These are phyloP conservation scores for Cinclus cinclus DNA, from an alignment of 2,113 vertebrate genomes.

Conservation along the genomic window DNA sequence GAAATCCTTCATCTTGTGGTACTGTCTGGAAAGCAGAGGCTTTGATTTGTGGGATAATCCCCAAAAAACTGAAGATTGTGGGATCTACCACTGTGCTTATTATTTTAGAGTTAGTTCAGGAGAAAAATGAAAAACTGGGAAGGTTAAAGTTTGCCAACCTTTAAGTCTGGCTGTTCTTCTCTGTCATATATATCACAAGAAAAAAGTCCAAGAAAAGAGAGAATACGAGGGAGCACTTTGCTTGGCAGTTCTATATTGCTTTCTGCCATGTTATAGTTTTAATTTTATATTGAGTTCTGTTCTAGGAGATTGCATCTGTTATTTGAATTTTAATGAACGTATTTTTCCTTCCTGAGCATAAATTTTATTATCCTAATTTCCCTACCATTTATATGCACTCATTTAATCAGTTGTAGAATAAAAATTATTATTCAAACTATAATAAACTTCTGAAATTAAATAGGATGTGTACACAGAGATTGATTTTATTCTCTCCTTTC, in stretches of 20 bases:
- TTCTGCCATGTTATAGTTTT: background rate
- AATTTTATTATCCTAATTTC: background rate
- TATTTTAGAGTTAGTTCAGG: background rate
- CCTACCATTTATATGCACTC: background rate
- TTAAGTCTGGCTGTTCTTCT: background rate
- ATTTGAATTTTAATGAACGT: background rate
- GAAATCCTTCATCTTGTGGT: conserved; percentile 33
- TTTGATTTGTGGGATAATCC: conserved; percentile 30
- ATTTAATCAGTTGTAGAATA: background rate
- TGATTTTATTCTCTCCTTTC: background rate
- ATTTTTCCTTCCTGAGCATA: background rate
- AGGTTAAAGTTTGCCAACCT: background rate
- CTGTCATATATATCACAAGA: background rate
- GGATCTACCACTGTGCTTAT: background rate
- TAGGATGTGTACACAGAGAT: background rate
- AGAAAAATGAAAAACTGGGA: background rate
- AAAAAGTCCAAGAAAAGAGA: background rate
- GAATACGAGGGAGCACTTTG: background rate
- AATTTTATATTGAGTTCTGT: background rate
- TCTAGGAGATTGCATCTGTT: background rate
- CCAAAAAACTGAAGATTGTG: conserved; percentile 3
- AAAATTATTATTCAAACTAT: background rate
- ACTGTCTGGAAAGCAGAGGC: conserved; percentile 34
- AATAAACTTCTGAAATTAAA: background rate
- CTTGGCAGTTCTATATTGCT: background rate